These are phyloP conservation scores for Lycopodina hypogea DNA, from an alignment of 37 sponge, comb jelly and placozoan genomes.

Conservation along the genomic window DNA sequence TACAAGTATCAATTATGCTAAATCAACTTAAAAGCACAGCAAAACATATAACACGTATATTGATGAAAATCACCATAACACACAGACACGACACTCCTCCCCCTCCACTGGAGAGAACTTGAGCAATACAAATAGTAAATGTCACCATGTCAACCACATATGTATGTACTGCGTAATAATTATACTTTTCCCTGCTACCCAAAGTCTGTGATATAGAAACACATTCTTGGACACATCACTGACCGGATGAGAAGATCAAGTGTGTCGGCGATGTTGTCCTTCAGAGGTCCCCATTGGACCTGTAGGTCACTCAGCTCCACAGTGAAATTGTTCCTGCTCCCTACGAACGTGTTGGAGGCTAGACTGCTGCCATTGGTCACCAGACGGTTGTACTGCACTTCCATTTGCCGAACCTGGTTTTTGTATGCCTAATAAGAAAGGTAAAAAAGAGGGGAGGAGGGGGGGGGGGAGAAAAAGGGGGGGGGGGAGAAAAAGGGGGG, in stretches of 20 bases:
- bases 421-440: slow-evolving; percentile 20
- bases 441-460: background rate
- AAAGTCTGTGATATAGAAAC: too few relatives aligned
- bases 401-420: slow-evolving; percentile 18
- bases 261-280: slow-evolving; percentile 28
- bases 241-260: slow-evolving; percentile 13
- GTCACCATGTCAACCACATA: too few relatives aligned
- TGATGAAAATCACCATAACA: too few relatives aligned
- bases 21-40: too few relatives aligned
- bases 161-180: too few relatives aligned
- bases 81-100: too few relatives aligned
- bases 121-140: too few relatives aligned
- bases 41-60: too few relatives aligned
- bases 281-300: slow-evolving; percentile 23
- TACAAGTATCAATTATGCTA: too few relatives aligned
- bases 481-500: background rate
- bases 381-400: slow-evolving; percentile 39
- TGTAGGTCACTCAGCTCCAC: slow-evolving; percentile 14
- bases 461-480: background rate
- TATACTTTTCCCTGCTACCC: too few relatives aligned
- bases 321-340: background rate
- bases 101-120: too few relatives aligned
- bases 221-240: too few relatives aligned
- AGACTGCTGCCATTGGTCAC: background rate
- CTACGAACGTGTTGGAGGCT: slow-evolving; percentile 6